phyloP scores from a whole-genome alignment of 2,797 vertebrate genomes.

The Notolabrus celidotus region DNA sequence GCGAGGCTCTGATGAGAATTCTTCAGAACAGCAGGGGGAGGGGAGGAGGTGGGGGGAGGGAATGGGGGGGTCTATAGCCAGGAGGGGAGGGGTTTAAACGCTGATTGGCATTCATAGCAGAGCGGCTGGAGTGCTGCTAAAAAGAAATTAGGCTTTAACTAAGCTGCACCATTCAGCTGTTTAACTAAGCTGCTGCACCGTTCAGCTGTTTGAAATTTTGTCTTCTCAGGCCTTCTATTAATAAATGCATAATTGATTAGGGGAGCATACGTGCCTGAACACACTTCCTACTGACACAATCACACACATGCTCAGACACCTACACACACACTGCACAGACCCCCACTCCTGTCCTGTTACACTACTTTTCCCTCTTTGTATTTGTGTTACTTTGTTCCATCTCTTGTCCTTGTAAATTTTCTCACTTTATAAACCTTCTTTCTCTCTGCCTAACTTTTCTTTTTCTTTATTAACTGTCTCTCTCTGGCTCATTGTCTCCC shows the following conservation, averaged over 20 bases:
- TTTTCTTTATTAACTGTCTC: constrained; percentile 49
- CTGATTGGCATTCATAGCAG: constrained; percentile 85
- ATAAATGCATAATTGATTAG: constrained; percentile 86
- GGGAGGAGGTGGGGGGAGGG: constrained; percentile 48
- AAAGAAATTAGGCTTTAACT: constrained; percentile 86
- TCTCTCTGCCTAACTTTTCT: constrained; percentile 36
- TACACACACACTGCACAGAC: constrained; percentile 1
- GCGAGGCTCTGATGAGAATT: constrained; percentile 82
- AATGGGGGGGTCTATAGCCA: constrained; percentile 69
- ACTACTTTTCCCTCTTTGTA: constrained; percentile 42
- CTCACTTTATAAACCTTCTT: constrained; percentile 56
- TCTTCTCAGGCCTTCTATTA: constrained; percentile 86
- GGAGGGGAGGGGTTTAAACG: constrained; percentile 80
- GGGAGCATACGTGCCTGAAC: constrained; percentile 77
- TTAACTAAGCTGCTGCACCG: constrained; percentile 84
- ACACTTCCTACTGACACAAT: constrained; percentile 70
- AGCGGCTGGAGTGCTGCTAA: constrained; percentile 82
- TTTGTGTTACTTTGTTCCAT: constrained; percentile 63
- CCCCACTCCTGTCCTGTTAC: constrained; percentile 37
- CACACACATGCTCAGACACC: constrained; percentile 61
- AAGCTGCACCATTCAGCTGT: constrained; percentile 86
- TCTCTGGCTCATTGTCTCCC: constrained; percentile 56
- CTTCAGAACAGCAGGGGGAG: constrained; percentile 80
- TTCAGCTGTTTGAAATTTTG: constrained; percentile 85
- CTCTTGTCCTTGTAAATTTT: constrained; percentile 58